A percentile compares a stretch with the other conserved stretches of the same genome.
Evolutionary conservation across 1,140 invertebrate genomes (phyloP).

Genomic region (Ceratoteleas bidentatus): DNA sequence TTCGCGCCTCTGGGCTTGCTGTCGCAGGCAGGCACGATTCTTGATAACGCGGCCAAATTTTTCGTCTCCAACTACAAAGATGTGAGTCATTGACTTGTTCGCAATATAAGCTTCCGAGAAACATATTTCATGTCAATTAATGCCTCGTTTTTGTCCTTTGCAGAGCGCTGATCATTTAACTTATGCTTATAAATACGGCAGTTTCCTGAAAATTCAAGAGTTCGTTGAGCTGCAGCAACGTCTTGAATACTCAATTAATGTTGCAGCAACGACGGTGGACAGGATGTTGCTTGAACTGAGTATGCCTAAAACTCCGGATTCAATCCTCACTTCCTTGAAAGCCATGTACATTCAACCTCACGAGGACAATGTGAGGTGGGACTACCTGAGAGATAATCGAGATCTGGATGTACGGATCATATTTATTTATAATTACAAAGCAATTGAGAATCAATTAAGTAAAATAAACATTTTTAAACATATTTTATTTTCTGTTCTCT

Average conservation of each 20-base stretch:
- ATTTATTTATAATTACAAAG: not conserved
- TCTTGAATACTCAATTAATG: conserved; percentile 91
- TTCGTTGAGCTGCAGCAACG: conserved; percentile 92
- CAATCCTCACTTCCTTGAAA: conserved; percentile 71
- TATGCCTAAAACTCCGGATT: conserved; percentile 75
- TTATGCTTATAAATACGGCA: conserved; percentile 95
- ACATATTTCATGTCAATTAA: not conserved
- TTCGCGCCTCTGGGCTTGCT: conserved; percentile 87
- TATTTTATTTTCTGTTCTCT: too few relatives aligned
- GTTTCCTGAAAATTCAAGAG: conserved; percentile 95
- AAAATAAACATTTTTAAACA: too few relatives aligned
- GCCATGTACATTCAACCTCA: conserved; percentile 83
- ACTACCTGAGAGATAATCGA: conserved; percentile 83
- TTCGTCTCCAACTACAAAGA: conserved; percentile 94
- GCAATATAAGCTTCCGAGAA: too few relatives aligned
- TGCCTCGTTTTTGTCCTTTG: conserved; percentile 63
- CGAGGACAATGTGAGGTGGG: conserved; percentile 81
- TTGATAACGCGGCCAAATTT: conserved; percentile 90
- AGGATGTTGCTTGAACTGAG: conserved; percentile 90
- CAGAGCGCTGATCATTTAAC: conserved; percentile 95
- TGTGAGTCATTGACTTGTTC: conserved; percentile 77
- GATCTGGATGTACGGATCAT: conserved; percentile 80
- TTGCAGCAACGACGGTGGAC: conserved; percentile 88
- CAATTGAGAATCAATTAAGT: too few relatives aligned
- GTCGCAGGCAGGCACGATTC: conserved; percentile 84